These are phyloP conservation scores for Polydrusus tereticollis DNA, from an alignment of 2,888 invertebrate genomes.

Conservation along the genomic window DNA sequence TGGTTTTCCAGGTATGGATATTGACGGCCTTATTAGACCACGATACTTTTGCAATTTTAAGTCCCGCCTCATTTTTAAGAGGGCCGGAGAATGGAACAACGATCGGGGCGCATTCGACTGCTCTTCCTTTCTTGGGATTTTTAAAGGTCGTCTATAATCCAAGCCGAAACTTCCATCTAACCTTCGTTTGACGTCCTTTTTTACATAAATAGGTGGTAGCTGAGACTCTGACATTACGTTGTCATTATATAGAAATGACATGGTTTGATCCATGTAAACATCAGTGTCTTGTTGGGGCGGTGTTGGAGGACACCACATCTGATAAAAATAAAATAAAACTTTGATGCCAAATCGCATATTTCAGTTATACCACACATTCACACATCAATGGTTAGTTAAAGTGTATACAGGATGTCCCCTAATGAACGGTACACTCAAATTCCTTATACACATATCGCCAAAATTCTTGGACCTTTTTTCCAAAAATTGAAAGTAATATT, in stretches of 20 bases:
- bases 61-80: conserved; percentile 83
- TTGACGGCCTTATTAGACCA: conserved; percentile 66
- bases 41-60: conserved; percentile 81
- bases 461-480: too few relatives aligned
- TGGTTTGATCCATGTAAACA: conserved; percentile 88
- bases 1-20: conserved; percentile 67
- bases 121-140: conserved; percentile 79
- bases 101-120: conserved; percentile 81
- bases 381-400: too few relatives aligned
- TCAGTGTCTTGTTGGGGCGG: conserved; percentile 95
- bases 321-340: conserved; percentile 49
- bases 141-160: conserved; percentile 72
- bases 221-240: conserved; percentile 82
- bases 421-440: too few relatives aligned
- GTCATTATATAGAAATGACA: conserved; percentile 88
- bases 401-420: too few relatives aligned
- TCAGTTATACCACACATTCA: too few relatives aligned
- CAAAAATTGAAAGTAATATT: too few relatives aligned
- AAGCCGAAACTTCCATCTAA: conserved; percentile 72
- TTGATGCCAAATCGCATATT: too few relatives aligned
- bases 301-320: conserved; percentile 98
- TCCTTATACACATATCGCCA: too few relatives aligned
- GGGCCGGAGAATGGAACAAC: conserved; percentile 83
- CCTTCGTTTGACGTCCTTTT: conserved; percentile 82
- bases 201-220: conserved; percentile 84